Conservation (phyloP, 2,113 vertebrate genomes). For the Siphamia tubifer region DNA sequence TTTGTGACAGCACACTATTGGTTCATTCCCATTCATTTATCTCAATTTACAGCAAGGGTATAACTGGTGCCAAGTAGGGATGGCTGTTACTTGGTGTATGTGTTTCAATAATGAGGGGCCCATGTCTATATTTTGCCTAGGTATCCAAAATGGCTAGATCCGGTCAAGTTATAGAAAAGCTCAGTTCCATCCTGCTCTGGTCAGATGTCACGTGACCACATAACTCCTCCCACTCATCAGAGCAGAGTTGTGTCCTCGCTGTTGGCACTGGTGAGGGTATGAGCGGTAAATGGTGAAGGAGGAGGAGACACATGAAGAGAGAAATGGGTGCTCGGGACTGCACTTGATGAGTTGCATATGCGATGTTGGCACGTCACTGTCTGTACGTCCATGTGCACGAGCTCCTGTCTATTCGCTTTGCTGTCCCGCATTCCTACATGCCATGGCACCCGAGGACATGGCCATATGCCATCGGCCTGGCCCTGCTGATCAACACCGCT, state of each 20-base stretch:
- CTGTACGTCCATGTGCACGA: constrained; percentile 42
- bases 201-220: not conserved
- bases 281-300: constrained; percentile 79
- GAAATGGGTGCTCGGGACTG: constrained; percentile 11
- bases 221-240: constrained; percentile 11
- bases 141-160: too few relatives aligned
- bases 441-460: constrained; percentile 69
- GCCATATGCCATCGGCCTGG: constrained; percentile 80
- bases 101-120: too few relatives aligned
- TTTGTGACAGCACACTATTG: too few relatives aligned
- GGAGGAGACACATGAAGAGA: too few relatives aligned
- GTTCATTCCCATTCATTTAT: too few relatives aligned
- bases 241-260: constrained; percentile 50
- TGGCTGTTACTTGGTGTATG: too few relatives aligned
- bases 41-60: too few relatives aligned
- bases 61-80: too few relatives aligned
- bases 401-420: constrained; percentile 57
- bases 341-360: constrained; percentile 66
- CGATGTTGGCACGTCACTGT: constrained; percentile 51
- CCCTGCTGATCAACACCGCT: constrained; percentile 68
- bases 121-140: too few relatives aligned
- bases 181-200: not conserved
- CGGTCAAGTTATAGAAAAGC: not conserved
- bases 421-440: constrained; percentile 53
- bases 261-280: not conserved